phyloP scores from a whole-genome alignment of 2,113 vertebrate species.

The Lasiurus borealis region DNA sequence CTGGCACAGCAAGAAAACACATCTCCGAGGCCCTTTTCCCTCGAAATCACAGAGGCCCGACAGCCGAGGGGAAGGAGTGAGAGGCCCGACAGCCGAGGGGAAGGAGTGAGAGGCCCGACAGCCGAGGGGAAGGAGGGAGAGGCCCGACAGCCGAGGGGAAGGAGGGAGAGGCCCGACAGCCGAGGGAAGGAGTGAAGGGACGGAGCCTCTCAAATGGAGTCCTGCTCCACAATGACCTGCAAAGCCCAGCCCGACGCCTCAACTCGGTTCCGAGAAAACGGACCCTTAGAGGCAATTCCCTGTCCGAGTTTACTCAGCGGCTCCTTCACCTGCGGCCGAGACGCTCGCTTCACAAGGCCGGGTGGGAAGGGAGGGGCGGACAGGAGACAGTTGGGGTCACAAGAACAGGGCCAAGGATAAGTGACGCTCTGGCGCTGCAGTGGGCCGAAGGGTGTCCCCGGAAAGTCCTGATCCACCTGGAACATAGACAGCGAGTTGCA shows the following conservation, averaged over 20 bases:
- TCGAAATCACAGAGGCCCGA: rapidly evolving
- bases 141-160: too few relatives aligned
- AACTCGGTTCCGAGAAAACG: background rate
- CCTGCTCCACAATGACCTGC: background rate
- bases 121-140: too few relatives aligned
- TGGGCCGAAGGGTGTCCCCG: background rate
- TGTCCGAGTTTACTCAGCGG: background rate
- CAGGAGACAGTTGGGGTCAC: background rate
- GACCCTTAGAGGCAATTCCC: background rate
- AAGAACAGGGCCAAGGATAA: background rate
- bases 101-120: too few relatives aligned
- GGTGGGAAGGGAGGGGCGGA: background rate
- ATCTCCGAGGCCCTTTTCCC: background rate
- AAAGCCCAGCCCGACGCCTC: background rate
- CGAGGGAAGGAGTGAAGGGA: background rate
- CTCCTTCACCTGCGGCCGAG: background rate
- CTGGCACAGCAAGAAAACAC: background rate
- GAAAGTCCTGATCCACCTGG: background rate
- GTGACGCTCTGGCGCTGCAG: background rate
- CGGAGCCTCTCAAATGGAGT: background rate
- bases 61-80: too few relatives aligned
- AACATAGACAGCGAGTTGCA: background rate
- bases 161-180: too few relatives aligned
- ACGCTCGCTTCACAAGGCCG: background rate
- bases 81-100: background rate